Base-by-base conservation (phyloP, 1,140 invertebrate species). In the Saccostrea glomerata region DNA sequence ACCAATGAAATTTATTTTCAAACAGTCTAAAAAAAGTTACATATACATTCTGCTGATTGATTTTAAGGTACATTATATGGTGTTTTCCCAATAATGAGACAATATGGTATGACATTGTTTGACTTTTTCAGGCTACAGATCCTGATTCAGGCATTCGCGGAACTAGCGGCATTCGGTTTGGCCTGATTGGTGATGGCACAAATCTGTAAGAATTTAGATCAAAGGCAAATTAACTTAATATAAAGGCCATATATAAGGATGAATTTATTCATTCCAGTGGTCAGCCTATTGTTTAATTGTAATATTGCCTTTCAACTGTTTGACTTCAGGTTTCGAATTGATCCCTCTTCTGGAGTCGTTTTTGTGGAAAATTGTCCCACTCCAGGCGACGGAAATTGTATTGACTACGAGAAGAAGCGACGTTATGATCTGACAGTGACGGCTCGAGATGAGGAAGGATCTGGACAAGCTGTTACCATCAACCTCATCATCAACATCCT, bases 401-500 rank as follows among this genome's bases (percentile, higher is more conserved):
- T 99, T 2, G 98, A 99, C 95, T 98, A 97, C 93, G 98, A 99
- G 95, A 96, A 97, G 92, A 96, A 96, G 25, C 96, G 97, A 90
- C 96, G 97, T 90, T 98, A 98, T 95, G 97, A 97, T 92, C 95
- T 99, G 47, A 97, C 97, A 73, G 98, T 98, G 56, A 94, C 97
- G 97, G 98, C 98, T 0, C 97, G 97, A 17, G 98, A 99, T 92
- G 96, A 98, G 92, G 96, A 97, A 91, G 98, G 98, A 0, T 63
- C 56, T 9, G 66, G 98, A 97, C 0, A 97, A 97, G 91, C 97
- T 96, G 13, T 96, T 96, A 15, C 97, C 97, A 30, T 97, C 98
- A 0, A 97, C 0, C 95, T 99, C 0, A 97, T 97, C 89, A 97
- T 99, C 9, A 96, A 96, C 0, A 94, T 99, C 0, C 95, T 95